Evolutionary conservation across 1,140 invertebrate genomes (phyloP), one percentile per base, ranked within the genome.

Genomic region (Diachasma alloeum): DNA sequence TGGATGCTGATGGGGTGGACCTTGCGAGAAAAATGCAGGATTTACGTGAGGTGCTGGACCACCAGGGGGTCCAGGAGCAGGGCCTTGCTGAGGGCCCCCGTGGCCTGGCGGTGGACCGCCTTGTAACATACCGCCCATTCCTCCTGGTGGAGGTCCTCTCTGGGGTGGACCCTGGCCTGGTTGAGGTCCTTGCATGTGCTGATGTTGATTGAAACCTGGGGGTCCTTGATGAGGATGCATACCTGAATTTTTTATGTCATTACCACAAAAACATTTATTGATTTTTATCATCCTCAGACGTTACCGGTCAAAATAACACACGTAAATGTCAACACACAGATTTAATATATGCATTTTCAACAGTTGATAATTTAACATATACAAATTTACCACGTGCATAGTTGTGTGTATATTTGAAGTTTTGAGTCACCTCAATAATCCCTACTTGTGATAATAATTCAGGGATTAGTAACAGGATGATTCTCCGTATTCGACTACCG

Each of bases 21-120:
- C 94, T 83, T 95, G 94, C 81, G 94, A 95, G 89, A 98, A 98
- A 92, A 98, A 98, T 63, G 97, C 97, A 44, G 97, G 97, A 91
- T 99, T 99, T 66, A 99, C 97, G 87, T 99, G 97, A 22, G 97
- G 97, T 42, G 96, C 96, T 39, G 96, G 96, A 42, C 94, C 93
- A 19, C 93, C 94, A 42, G 90, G 91, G 39, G 91, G 91, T 78
- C 89, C 90, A 83, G 92, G 91, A 69, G 91, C 91, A 37, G 91
- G 91, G 72, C 91, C 88, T 63, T 92, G 91, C 13, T 92, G 92
- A 44, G 92, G 92, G n/a, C 91, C 91, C 75, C 90, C 90, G 59
- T 91, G 90, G 70, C 88, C 93, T 78, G 93, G 93, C 44, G 92
- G 93, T n/a, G 92, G 89, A 22, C 92, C 91, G 72, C 91, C 90